Evolutionary conservation across 2,888 invertebrate genomes (phyloP).

Genomic region (Oscheius onirici): DNA sequence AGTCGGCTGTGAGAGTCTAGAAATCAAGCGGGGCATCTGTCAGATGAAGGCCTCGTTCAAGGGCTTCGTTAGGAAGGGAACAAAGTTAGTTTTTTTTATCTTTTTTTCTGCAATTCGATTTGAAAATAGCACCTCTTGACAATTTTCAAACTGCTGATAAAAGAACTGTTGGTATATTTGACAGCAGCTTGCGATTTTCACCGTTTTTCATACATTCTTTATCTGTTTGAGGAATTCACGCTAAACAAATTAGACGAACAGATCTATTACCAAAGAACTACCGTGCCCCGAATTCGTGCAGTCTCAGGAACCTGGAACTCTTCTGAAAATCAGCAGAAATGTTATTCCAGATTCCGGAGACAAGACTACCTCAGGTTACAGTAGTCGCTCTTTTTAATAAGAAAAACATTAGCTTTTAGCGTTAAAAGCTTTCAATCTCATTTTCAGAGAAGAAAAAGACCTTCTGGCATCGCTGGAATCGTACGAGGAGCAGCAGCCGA

Average conservation of each 20-base stretch:
- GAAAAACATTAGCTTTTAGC: too few species aligned
- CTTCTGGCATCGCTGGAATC: neutral
- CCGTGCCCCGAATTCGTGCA: too few species aligned
- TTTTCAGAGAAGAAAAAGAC: slow-evolving; percentile 1
- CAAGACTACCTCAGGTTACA: too few species aligned
- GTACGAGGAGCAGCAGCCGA: neutral
- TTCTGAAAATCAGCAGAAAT: neutral
- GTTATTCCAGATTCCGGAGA: too few species aligned
- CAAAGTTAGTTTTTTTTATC: slow-evolving; percentile 5
- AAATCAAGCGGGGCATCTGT: slow-evolving; percentile 29
- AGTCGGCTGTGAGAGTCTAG: neutral
- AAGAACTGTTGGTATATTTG: too few species aligned
- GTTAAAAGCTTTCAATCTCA: too few species aligned
- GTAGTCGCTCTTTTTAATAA: too few species aligned
- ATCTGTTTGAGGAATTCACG: neutral
- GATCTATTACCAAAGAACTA: too few species aligned
- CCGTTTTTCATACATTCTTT: neutral
- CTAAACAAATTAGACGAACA: too few species aligned
- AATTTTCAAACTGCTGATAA: too few species aligned
- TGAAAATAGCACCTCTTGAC: too few species aligned
- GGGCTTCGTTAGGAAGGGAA: slow-evolving; percentile 16
- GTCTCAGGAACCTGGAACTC: neutral
- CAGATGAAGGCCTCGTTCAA: slow-evolving; percentile 18
- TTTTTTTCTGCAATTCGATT: neutral
- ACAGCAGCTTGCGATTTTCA: neutral